Percentiles rank a stretch among this genome's conserved stretches.
Evolutionary conservation across 2,888 invertebrate genomes (phyloP).

Genomic region (Lymantria dispar): DNA sequence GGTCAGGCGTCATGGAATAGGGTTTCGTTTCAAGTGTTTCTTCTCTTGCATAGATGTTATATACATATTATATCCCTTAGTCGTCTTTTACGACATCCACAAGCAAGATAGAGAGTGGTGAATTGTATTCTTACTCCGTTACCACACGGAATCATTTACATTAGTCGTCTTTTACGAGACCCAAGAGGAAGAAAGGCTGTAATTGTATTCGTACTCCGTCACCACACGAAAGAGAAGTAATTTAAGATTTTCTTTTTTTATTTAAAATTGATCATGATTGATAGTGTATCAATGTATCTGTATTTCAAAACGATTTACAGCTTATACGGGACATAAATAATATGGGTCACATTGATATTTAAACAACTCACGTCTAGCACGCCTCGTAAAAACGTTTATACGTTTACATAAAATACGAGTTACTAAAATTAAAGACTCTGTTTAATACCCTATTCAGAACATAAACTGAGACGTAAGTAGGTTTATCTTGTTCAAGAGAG

Average conservation of each 20-base stretch:
- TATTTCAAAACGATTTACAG: slow-evolving; percentile 14
- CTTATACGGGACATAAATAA: slow-evolving; percentile 27
- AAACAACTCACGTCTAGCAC: slow-evolving; percentile 61
- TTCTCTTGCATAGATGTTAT: too few relatives aligned
- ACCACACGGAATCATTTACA: too few relatives aligned
- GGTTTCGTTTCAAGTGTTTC: too few relatives aligned
- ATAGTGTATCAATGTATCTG: background rate
- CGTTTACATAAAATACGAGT: slow-evolving; percentile 58
- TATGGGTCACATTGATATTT: slow-evolving; percentile 50
- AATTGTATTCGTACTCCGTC: too few relatives aligned
- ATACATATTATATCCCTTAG: too few relatives aligned
- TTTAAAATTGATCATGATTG: background rate
- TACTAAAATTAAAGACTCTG: slow-evolving; percentile 58
- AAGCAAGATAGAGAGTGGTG: too few relatives aligned
- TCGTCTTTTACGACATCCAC: too few relatives aligned
- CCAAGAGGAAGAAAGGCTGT: too few relatives aligned
- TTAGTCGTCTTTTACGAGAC: too few relatives aligned
- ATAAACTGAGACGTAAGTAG: slow-evolving; percentile 47
- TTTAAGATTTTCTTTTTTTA: background rate
- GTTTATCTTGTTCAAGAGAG: slow-evolving; percentile 38
- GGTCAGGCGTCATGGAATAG: too few relatives aligned
- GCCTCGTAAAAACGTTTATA: slow-evolving; percentile 64
- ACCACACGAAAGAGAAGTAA: too few relatives aligned
- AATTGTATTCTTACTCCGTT: too few relatives aligned
- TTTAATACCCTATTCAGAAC: slow-evolving; percentile 56